phyloP scores from a whole-genome alignment of 2,797 vertebrate genomes.

The Ptychadena robeensis region DNA sequence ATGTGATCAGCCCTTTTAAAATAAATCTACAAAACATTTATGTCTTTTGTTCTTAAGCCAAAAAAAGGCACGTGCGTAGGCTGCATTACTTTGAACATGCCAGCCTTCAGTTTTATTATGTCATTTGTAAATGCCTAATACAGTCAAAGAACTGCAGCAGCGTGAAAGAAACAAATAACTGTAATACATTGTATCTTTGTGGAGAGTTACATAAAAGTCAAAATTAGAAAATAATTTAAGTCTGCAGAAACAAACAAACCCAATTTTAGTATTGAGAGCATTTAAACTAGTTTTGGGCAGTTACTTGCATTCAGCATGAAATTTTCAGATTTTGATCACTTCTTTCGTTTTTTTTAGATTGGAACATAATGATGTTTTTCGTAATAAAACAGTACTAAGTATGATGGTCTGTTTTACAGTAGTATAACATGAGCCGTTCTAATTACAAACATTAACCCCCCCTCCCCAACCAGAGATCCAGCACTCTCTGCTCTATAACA shows the following conservation, averaged over 20 bases:
- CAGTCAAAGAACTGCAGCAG: neutral
- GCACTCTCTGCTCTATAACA: no score
- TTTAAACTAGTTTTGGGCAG: neutral
- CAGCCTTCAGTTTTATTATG: no score
- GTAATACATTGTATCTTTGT: conserved; percentile 17
- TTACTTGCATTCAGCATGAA: neutral
- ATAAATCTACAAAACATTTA: neutral
- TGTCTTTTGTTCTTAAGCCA: neutral
- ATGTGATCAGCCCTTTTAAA: neutral
- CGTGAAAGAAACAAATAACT: conserved; percentile 24
- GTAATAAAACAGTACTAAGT: neutral
- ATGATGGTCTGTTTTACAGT: no score
- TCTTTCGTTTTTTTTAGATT: neutral
- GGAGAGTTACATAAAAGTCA: neutral
- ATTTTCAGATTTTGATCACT: neutral
- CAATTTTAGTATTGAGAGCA: neutral
- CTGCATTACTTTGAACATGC: no score
- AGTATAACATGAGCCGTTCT: no score
- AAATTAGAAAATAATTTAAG: conserved; percentile 10
- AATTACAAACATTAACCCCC: no score
- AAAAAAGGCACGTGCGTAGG: neutral
- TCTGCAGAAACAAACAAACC: neutral
- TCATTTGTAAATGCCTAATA: conserved; percentile 14
- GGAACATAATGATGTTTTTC: neutral
- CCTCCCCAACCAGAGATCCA: no score